These are phyloP conservation scores for Lagothrix lagotricha DNA, from an alignment of 2,797 vertebrate species.

Conservation along the genomic window DNA sequence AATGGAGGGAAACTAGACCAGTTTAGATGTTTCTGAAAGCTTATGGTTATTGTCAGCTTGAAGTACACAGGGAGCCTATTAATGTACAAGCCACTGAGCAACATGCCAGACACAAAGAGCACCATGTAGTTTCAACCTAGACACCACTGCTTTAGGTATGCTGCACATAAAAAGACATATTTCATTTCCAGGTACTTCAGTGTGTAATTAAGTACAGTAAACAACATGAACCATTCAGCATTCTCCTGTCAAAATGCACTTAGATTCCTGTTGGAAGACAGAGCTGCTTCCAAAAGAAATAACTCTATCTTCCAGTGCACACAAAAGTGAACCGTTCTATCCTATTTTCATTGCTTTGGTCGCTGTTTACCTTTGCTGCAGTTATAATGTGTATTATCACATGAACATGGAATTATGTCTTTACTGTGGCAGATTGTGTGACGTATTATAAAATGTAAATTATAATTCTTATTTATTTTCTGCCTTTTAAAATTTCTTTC, in stretches of 20 bases:
- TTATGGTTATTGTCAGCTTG: constrained; percentile 4
- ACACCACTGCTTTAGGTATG: background rate
- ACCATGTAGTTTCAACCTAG: background rate
- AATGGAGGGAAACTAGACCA: background rate
- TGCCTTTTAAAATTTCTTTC: constrained; percentile 37
- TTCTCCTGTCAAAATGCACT: constrained; percentile 68
- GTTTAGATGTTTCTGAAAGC: constrained; percentile 2
- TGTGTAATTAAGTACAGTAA: constrained; percentile 60
- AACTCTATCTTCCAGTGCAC: constrained; percentile 18
- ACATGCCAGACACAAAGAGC: constrained; percentile 39
- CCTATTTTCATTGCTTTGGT: background rate
- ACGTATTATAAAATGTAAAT: constrained; percentile 48
- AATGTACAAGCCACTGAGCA: background rate
- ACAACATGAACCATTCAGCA: constrained; percentile 17
- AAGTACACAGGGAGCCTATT: constrained; percentile 7
- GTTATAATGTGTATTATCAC: background rate
- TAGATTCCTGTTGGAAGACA: constrained; percentile 60
- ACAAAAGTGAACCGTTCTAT: constrained; percentile 3
- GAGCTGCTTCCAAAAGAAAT: constrained; percentile 61
- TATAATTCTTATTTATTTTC: constrained; percentile 51
- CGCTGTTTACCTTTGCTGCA: constrained; percentile 3
- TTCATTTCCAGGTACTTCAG: constrained; percentile 55
- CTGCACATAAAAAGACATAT: constrained; percentile 43
- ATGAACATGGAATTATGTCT: constrained; percentile 39
- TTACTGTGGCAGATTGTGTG: constrained; percentile 9